Evolutionary conservation across 2,888 invertebrate species (phyloP).

Genomic region (Raillietiella orientalis): DNA sequence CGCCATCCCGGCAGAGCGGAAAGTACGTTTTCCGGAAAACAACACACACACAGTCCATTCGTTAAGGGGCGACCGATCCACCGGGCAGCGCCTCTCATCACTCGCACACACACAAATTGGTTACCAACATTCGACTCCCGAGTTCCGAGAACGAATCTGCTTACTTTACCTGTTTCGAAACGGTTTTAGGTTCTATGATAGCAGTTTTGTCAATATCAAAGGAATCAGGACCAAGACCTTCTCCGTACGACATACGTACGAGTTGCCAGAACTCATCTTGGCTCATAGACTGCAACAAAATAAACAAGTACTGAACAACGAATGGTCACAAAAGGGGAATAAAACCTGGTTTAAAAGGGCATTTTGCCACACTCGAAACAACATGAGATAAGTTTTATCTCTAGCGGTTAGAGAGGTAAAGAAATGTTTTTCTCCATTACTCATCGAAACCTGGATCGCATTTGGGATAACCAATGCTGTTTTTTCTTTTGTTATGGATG

Average conservation of each 20-base stretch:
- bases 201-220: too few relatives aligned
- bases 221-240: constrained; percentile 65
- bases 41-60: too few relatives aligned
- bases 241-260: constrained; percentile 76
- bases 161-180: too few relatives aligned
- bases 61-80: too few relatives aligned
- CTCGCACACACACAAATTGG: too few relatives aligned
- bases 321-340: constrained; percentile 1
- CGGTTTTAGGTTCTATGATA: too few relatives aligned
- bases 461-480: constrained; percentile 82
- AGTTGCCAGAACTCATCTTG: constrained; percentile 59
- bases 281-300: constrained; percentile 26
- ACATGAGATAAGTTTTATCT: constrained; percentile 79
- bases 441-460: constrained; percentile 54
- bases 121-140: too few relatives aligned
- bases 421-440: constrained; percentile 48
- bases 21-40: too few relatives aligned
- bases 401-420: constrained; percentile 76
- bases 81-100: too few relatives aligned
- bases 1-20: too few relatives aligned
- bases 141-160: too few relatives aligned
- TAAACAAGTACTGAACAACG: constrained; percentile 1
- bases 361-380: constrained; percentile 87
- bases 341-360: constrained; percentile 49
- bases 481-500: constrained; percentile 76